A percentile compares a stretch with the other conserved stretches of the same genome.
Conservation (phyloP, 2,797 vertebrate species). For the Pseudochirops cupreus region DNA sequence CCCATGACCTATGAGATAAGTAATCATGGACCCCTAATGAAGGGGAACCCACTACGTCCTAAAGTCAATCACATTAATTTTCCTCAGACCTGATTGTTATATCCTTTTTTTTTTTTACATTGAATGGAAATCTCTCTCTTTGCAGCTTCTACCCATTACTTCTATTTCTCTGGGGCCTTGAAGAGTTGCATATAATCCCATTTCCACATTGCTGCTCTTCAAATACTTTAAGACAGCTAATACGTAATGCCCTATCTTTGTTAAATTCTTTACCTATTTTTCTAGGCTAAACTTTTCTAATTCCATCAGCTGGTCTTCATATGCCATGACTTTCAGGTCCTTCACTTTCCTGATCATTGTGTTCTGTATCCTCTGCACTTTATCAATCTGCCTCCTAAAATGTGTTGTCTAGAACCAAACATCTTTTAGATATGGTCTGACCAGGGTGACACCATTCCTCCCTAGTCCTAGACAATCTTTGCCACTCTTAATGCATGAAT, state of each 20-base stretch:
- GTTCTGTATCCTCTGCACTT: neutral
- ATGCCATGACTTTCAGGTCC: neutral
- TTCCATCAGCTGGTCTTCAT: neutral
- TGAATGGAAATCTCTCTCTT: neutral
- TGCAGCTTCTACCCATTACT: neutral
- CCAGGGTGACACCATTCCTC: neutral
- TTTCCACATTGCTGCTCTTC: neutral
- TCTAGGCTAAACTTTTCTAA: neutral
- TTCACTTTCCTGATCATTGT: neutral
- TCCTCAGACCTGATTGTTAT: neutral
- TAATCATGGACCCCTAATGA: neutral
- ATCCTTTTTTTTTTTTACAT: neutral
- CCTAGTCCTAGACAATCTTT: neutral
- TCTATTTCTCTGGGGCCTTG: neutral
- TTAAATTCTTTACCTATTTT: neutral
- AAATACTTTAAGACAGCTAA: neutral
- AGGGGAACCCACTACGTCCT: neutral
- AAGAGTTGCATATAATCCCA: neutral
- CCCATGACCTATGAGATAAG: neutral
- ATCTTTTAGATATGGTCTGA: neutral
- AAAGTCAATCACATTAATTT: neutral
- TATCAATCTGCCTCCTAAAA: neutral
- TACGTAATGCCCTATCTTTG: neutral
- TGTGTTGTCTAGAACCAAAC: neutral
- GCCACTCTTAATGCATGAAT: neutral